Evolutionary conservation across 1,140 invertebrate genomes (phyloP), one percentile per base, ranked within the genome.

Genomic region (Diabrotica virgifera): DNA sequence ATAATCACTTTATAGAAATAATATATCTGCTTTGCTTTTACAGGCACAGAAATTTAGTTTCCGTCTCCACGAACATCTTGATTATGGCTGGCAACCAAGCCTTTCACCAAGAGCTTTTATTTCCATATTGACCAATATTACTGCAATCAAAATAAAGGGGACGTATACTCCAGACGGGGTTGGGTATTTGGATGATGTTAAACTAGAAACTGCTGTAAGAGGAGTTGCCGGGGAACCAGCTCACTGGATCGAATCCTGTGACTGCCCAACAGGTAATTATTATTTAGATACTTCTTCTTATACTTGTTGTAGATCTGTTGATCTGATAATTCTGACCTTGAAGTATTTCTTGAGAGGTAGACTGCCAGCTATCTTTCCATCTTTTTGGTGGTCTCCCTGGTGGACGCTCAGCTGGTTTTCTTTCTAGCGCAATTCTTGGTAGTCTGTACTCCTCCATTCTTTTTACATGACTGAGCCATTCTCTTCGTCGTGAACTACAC

Each of bases 201-300:
- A 86, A 64, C 77, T 98, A 36, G 91, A 95, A 70, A 93, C 94
- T 0, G 95, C 95, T 0, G 85, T 90, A 52, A 83, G 89, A 11
- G 91, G 92, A 0, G 87, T 89, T 5, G 87, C 91, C 51, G 93
- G 93, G 0, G 83, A 86, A 2, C 83, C 89, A 0, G 96, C 95
- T 0, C 86, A 87, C 56, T 98, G 95, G 95, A 89, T 99, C 6
- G 97, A 99, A 79, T 90, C 90, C 72, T 99, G 97, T 77, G 88
- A 88, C 7, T 99, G 97, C 80, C 94, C 94, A 0, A 85, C 89
- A 63, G 95, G 76, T 76, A 73, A 64, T 24, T 24, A 24, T 24
- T 24, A 24, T 24, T 24, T 4, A 24, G 24, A 24, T 24, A 24
- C 24, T n/a, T n/a, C n/a, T n/a, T n/a, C n/a, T n/a, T n/a, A n/a